phyloP scores from a whole-genome alignment of 2,113 vertebrate genomes.

The Cyprinodon variegatus region DNA sequence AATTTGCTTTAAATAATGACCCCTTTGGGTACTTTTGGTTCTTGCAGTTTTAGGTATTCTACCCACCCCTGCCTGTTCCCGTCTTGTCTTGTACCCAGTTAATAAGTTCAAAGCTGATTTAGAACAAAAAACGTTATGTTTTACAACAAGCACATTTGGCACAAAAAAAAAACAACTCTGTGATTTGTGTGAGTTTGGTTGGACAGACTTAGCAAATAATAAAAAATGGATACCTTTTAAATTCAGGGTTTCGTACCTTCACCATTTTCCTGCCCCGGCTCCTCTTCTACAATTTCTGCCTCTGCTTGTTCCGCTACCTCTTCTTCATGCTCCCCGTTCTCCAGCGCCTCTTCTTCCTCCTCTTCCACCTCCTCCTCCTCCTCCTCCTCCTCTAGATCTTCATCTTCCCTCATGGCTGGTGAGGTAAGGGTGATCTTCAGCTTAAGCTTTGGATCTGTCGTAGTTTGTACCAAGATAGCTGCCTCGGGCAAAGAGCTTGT shows the following conservation, averaged over 20 bases:
- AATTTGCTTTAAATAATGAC: not conserved
- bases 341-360: conserved; percentile 24
- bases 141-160: not conserved
- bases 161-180: not conserved
- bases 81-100: conserved; percentile 32
- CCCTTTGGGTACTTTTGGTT: not conserved
- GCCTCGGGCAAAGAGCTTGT: conserved; percentile 88
- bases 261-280: conserved; percentile 49
- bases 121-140: conserved; percentile 13
- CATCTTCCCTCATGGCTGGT: conserved; percentile 85
- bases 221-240: conserved; percentile 5
- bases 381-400: conserved; percentile 55
- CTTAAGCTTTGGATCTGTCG: conserved; percentile 90
- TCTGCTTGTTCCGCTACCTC: conserved; percentile 34
- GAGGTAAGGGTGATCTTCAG: conserved; percentile 97
- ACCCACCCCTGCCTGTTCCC: conserved; percentile 25
- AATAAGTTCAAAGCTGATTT: conserved; percentile 25
- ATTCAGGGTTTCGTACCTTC: conserved; percentile 59
- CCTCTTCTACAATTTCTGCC: conserved; percentile 39
- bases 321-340: conserved; percentile 33
- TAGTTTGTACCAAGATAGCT: conserved; percentile 90
- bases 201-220: not conserved
- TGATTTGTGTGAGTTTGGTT: not conserved
- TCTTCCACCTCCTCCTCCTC: conserved; percentile 48
- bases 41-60: not conserved